A percentile compares a stretch with the other conserved stretches of the same genome.
phyloP scores from a whole-genome alignment of 2,113 vertebrate species.

The Gallinago jamesoni region DNA sequence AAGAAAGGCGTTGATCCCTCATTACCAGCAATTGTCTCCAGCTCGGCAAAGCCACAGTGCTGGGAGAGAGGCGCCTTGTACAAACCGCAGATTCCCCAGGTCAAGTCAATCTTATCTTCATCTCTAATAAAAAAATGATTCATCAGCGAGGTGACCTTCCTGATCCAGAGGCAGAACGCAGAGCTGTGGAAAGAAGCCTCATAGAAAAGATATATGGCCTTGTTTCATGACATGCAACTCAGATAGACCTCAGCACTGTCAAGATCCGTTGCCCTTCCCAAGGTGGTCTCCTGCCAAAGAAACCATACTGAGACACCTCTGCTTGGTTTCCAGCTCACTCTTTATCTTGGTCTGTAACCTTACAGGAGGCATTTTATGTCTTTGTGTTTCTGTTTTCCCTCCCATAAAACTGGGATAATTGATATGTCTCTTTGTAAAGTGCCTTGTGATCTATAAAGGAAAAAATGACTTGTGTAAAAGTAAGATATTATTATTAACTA shows the following conservation, averaged over 20 bases:
- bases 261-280: not conserved
- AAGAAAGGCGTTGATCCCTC: not conserved
- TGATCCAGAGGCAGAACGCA: not conserved
- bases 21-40: not conserved
- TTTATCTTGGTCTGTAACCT: not conserved
- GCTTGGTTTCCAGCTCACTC: not conserved
- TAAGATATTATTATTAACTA: not conserved
- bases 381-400: not conserved
- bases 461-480: not conserved
- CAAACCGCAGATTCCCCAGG: not conserved
- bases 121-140: slow-evolving; percentile 7
- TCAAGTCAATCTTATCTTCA: slow-evolving; percentile 6
- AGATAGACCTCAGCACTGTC: not conserved
- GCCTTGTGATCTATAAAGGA: not conserved
- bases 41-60: not conserved
- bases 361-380: not conserved
- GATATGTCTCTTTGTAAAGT: not conserved
- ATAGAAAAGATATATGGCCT: not conserved
- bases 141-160: not conserved
- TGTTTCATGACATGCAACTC: not conserved
- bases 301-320: not conserved
- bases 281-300: not conserved
- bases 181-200: not conserved
- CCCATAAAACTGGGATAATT: not conserved
- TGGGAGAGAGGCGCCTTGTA: not conserved